Base-by-base conservation (phyloP, 2,888 invertebrate genomes). In the Dastarcus helophoroides region DNA sequence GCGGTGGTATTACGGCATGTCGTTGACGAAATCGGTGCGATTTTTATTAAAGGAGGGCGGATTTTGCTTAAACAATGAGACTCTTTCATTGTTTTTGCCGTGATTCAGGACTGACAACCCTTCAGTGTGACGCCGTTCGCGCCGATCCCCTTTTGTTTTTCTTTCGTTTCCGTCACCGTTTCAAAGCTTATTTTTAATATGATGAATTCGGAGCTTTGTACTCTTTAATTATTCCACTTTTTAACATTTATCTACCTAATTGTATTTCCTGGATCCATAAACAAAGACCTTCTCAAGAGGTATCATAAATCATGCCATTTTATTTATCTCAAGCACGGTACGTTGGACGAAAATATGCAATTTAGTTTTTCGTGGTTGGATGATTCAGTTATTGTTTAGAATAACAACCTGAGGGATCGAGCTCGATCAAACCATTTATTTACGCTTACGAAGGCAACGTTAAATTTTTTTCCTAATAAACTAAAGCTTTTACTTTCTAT, bases 171-270 rank as follows among this genome's bases (percentile, higher is more conserved):
- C 55, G 50, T 54, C 58, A 54, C 53, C 54, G 53, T 55, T 58
- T 53, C 50, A 55, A 54, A 58, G 58, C 57, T 56, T 51, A 60
- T 60, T 60, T 60, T 61, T 60, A 59, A 60, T 59, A 57, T 60
- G 60, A 60, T 60, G 60, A 61, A 61, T 61, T 60, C 50, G 50
- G 53, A 55, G 61, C 61, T 59, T 61, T 61, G 61, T 61, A 59
- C 51, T 51, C 56, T 56, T 60, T 60, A 61, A 61, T 60, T 61
- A 60, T 61, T 60, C 59, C 51, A 54, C 54, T 54, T 60, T 52
- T 60, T 60, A 58, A 59, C 60, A 60, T 59, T 61, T 60, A 61
- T 61, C 59, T 58, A 60, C 58, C 60, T 61, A 61, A 61, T 61
- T 60, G 60, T 61, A 54, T 57, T 59, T 56, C 54, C 57, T 53